Evolutionary conservation across 1,140 invertebrate genomes (phyloP).

Genomic region (Heliothis subflexa): DNA sequence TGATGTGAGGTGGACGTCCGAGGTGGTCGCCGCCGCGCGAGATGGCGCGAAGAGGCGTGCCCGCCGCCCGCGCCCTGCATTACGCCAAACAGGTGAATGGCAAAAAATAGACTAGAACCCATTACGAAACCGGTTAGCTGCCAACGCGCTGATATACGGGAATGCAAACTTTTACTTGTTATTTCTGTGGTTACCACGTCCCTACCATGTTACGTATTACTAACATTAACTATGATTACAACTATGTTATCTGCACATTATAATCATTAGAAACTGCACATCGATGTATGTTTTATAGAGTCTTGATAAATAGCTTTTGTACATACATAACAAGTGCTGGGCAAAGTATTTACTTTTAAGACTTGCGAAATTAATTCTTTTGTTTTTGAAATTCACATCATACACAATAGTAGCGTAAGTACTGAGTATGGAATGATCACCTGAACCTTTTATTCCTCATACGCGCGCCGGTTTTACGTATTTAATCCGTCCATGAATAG

Average conservation of each 20-base stretch:
- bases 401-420: conserved; percentile 45
- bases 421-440: conserved; percentile 36
- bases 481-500: conserved; percentile 4
- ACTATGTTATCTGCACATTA: background rate
- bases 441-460: background rate
- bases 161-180: conserved; percentile 82
- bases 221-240: conserved; percentile 34
- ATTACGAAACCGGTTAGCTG: conserved; percentile 76
- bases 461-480: background rate
- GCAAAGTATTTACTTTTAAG: conserved; percentile 57
- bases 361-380: conserved; percentile 60
- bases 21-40: conserved; percentile 50
- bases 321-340: conserved; percentile 37
- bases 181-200: conserved; percentile 73
- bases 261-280: conserved; percentile 5
- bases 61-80: conserved; percentile 58
- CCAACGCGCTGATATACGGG: conserved; percentile 68
- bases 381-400: conserved; percentile 66
- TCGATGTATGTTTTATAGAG: background rate
- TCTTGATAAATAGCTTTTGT: background rate
- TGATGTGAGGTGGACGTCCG: conserved; percentile 57
- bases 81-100: conserved; percentile 75
- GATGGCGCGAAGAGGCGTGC: conserved; percentile 61
- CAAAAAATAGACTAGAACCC: conserved; percentile 77
- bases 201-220: conserved; percentile 33